Evolutionary conservation across 1,140 invertebrate genomes (phyloP), one percentile per base, ranked within the genome.

Genomic region (Dinoponera quadriceps): DNA sequence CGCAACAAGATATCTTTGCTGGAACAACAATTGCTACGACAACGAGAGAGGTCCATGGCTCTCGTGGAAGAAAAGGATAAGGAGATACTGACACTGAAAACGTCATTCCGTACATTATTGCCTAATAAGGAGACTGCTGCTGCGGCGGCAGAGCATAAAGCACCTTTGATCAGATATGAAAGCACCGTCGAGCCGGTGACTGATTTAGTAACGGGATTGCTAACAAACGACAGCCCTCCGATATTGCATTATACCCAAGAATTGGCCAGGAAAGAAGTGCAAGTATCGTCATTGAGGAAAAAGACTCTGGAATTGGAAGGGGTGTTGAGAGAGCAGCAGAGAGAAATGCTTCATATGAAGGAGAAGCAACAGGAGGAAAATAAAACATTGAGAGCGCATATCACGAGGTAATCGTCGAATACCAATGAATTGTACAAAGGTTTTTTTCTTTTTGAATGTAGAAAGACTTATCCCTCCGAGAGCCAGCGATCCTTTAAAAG

Each of bases 161-260:
- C 18, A 22, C 55, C 57, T 63, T 0, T 51, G 18, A n/a, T 22
- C 2, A 89, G 81, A 71, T 73, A 73, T 27, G 84, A 88, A n/a
- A 78, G 25, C 18, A 71, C 55, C 1, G 85, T 84, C 7, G 85
- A 89, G 48, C 84, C 82, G 0, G 82, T 84, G 18, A 80, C 69
- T 0, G 92, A 94, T 85, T 88, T 94, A 55, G 89, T 94, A 1
- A 90, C 90, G 13, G 92, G 90, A 66, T 88, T 94, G 55, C 44
- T 94, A 44, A 89, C 91, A 1, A 87, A 84, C 22, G 93, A 94
- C 86, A 96, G 95, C 87, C 96, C 96, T 14, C 96, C 96, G 82
- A 96, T 98, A 94, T 90, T 98, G 22, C 97, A 98, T 94, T 98
- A 98, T 91, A 96, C 96, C 62, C 97, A 98, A 92, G 97, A 98